Base-by-base conservation (phyloP, 2,113 vertebrate species). In the Toxotes jaculatrix region DNA sequence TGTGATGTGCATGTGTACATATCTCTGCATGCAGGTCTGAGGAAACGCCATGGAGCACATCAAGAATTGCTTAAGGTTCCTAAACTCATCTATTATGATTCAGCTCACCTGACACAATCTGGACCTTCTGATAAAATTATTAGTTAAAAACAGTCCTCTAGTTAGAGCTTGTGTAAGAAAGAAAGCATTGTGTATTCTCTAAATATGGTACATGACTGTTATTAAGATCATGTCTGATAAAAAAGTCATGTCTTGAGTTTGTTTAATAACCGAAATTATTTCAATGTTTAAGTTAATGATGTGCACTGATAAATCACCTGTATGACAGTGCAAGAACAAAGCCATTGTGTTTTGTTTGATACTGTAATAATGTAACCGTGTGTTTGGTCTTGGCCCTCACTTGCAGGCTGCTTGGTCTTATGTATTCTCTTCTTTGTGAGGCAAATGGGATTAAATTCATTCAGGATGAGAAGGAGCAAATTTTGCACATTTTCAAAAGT, bases 1-100 rank as follows among this genome's bases (percentile, higher is more conserved):
- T 97, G 87, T 98, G 93, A 97, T 56, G 32, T 40, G 64, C 16
- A 36, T 21, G 12, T 21, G 7, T 17, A 19, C 11, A 13, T n/a
- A 36, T 66, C 8, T 49, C 31, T 79, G 77, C 80, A 82, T 87
- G 59, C 76, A 88, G 84, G 64, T 59, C 10, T 72, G 45, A 27
- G 11, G 2, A 31, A 66, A 49, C 32, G 19, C 12, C 9, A 3
- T 31, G 70, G 34, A 79, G n/a, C 21, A 38, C 10, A 13, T 27
- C 5, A 5, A 45, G 49, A 77, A 51, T 60, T 21, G 9, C 17
- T 72, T 27, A 45, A 21, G n/a, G 23, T 49, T 75, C 7, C 5
- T 1, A 6, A 7, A 10, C 17, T 70, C 7, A 40, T 60, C 13
- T 36, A 0, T 65, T 56, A 60, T 6, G 12, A 40, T 62, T 80